Conservation (phyloP, 2,113 vertebrate genomes). For the Camelus bactrianus region DNA sequence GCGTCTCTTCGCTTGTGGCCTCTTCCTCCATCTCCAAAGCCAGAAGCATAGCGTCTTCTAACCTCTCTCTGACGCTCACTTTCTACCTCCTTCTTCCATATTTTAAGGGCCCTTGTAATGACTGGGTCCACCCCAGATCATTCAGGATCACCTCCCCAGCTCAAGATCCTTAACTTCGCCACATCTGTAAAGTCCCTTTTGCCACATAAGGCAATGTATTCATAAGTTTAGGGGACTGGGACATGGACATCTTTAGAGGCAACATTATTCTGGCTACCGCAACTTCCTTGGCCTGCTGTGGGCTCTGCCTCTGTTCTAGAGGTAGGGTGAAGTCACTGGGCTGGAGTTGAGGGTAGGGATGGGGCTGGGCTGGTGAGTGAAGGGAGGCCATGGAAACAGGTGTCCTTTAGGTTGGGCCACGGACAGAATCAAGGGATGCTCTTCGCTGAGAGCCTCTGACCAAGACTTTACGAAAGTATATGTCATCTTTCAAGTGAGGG, state of each 20-base stretch:
- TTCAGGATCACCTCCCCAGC: background rate
- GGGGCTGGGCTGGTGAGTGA: background rate
- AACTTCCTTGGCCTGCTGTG: background rate
- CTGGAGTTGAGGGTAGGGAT: background rate
- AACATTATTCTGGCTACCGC: background rate
- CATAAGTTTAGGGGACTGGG: background rate
- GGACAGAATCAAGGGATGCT: background rate
- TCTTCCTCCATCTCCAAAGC: background rate
- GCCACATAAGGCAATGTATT: background rate
- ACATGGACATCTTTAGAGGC: background rate
- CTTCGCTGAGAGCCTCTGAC: background rate
- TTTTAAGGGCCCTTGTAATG: background rate
- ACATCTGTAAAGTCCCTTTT: background rate
- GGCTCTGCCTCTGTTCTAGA: background rate
- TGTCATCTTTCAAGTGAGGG: background rate
- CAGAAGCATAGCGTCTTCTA: background rate
- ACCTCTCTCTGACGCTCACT: background rate
- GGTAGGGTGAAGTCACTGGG: background rate
- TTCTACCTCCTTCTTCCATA: background rate
- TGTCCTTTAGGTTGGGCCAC: background rate
- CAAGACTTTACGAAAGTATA: background rate
- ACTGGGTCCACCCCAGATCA: background rate
- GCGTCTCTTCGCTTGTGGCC: background rate
- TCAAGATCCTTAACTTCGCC: background rate
- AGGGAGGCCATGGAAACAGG: background rate